Evolutionary conservation across 2,113 vertebrate species (phyloP).

Genomic region (Tupaia tana): DNA sequence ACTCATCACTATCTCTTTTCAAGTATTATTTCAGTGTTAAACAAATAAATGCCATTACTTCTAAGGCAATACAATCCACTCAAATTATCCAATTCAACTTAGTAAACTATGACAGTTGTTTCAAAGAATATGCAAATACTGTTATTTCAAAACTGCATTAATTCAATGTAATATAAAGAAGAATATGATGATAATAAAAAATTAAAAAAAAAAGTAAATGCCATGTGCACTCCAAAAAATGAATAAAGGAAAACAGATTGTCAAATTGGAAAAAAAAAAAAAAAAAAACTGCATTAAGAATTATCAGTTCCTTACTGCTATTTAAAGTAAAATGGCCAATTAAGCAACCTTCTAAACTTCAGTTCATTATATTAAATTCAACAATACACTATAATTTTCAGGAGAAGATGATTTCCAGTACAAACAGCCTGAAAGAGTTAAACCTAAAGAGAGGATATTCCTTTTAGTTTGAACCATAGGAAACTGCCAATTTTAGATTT

Average conservation of each 20-base stretch:
- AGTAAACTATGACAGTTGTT: constrained; percentile 11
- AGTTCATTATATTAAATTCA: constrained; percentile 47
- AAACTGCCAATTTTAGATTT: constrained; percentile 22
- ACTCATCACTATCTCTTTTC: constrained; percentile 40
- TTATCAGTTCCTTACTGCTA: constrained; percentile 32
- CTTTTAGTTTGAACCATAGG: background rate
- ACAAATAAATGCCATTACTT: constrained; percentile 46
- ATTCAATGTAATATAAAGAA: no score
- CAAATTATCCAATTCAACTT: constrained; percentile 20
- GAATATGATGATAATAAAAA: no score
- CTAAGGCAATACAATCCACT: constrained; percentile 47
- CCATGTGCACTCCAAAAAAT: no score
- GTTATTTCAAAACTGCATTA: constrained; percentile 33
- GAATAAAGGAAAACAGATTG: no score
- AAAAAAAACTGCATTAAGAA: constrained; percentile 21
- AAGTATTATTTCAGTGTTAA: constrained; percentile 46
- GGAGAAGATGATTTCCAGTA: constrained; percentile 39
- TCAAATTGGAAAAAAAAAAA: no score
- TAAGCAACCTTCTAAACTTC: constrained; percentile 35
- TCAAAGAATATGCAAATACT: constrained; percentile 42
- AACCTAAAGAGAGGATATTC: background rate
- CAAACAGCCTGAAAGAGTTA: constrained; percentile 38
- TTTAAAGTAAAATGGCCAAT: constrained; percentile 51
- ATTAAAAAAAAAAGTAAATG: no score
- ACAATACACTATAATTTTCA: constrained; percentile 53